Evolutionary conservation across 2,888 invertebrate genomes (phyloP), one percentile per base, ranked within the genome.

Genomic region (Steromphala cineraria): DNA sequence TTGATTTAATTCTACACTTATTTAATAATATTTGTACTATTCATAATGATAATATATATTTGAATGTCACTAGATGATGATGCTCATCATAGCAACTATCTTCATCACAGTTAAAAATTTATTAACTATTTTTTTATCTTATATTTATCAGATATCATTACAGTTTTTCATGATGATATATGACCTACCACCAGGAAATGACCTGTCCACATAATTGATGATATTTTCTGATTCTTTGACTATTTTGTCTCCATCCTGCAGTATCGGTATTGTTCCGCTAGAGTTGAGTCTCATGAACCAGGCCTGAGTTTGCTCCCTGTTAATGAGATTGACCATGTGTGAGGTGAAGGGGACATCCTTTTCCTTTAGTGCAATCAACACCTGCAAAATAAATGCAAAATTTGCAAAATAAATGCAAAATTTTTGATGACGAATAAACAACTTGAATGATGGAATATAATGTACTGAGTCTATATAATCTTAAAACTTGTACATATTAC

Each of bases 221-320:
- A 90, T 89, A 21, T 82, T 84, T 19, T 88, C 88, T 2, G 89
- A 89, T 74, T 89, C 90, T 8, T 80, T 71, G 15, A 89, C 81
- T 62, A 86, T 76, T n/a, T 87, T 85, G 19, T 87, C 86, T 2
- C 87, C 89, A 79, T 87, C 85, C 74, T 86, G 82, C 31, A 90
- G 77, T 13, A 84, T 82, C 0, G 91, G 91, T 1, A 91, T 89
- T 28, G 79, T 36, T 10, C 89, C 89, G n/a, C 84, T 83, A 2
- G 87, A 84, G 67, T 89, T 90, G 10, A 89, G 79, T 21, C 82
- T 81, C 78, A 90, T 83, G 79, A 81, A 91, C 87, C 88, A 87
- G 0, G 87, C 84, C 40, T 86, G 81, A 15, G 77, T 82, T 71
- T 90, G 88, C 56, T 89, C 87, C 1, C 84, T 84, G 19, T 40